Evolutionary conservation across 2,888 invertebrate species (phyloP).

Genomic region (Zhuqinia jingwanae): DNA sequence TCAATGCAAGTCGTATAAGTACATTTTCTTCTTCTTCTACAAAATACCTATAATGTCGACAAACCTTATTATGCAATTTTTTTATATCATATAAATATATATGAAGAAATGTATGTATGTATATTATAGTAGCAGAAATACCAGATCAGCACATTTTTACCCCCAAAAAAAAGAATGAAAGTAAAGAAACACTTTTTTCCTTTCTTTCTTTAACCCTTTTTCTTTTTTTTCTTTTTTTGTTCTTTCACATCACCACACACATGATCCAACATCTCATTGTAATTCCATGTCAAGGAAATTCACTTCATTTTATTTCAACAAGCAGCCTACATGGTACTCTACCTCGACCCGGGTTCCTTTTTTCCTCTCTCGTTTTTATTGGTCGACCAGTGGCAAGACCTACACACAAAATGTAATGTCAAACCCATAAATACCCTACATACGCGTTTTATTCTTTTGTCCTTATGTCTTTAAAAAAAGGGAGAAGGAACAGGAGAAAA

Average conservation of each 20-base stretch:
- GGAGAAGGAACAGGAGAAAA: too few species aligned
- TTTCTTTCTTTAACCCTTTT: too few species aligned
- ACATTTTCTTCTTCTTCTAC: slow-evolving; percentile 21
- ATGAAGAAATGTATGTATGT: not conserved
- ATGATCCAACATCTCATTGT: slow-evolving; percentile 62
- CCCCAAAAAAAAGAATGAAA: too few species aligned
- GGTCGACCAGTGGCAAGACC: slow-evolving; percentile 30
- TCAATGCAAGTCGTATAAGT: slow-evolving; percentile 56
- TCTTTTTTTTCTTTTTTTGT: not conserved
- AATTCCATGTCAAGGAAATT: slow-evolving; percentile 64
- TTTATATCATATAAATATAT: not conserved
- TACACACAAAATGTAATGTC: slow-evolving; percentile 54
- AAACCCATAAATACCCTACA: slow-evolving; percentile 57
- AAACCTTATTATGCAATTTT: not conserved
- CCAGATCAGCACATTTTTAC: slow-evolving; percentile 26
- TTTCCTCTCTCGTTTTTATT: not conserved
- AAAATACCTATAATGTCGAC: not conserved
- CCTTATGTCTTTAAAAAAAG: slow-evolving; percentile 39
- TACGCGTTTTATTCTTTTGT: too few species aligned
- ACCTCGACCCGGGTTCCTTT: not conserved
- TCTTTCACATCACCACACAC: slow-evolving; percentile 51
- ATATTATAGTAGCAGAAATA: not conserved
- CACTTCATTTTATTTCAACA: slow-evolving; percentile 64
- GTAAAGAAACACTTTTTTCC: not conserved
- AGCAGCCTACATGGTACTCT: not conserved